Evolutionary conservation across 2,888 invertebrate species (phyloP).

Genomic region (Dynastes tityus): DNA sequence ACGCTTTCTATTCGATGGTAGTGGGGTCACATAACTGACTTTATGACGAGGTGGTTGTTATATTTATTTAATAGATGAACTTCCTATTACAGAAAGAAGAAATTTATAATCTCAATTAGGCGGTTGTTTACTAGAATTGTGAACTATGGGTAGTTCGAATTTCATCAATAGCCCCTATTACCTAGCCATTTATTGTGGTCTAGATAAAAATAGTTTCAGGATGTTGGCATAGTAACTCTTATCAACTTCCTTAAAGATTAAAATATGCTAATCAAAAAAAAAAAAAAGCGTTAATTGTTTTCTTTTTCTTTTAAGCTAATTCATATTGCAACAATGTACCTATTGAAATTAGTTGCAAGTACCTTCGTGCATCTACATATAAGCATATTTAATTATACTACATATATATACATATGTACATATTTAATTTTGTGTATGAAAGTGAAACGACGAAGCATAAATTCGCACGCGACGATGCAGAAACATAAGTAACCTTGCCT

Average conservation of each 20-base stretch:
- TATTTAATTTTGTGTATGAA: constrained; percentile 1
- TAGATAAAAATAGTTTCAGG: constrained; percentile 51
- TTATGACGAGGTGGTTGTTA: too few species aligned
- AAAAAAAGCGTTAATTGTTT: not conserved
- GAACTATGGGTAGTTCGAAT: too few species aligned
- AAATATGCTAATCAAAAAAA: constrained; percentile 21
- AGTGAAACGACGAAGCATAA: constrained; percentile 3
- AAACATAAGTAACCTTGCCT: constrained; percentile 19
- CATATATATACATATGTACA: not conserved
- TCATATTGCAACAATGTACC: not conserved
- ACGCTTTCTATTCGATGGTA: too few species aligned
- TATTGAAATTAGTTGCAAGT: not conserved
- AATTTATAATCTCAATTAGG: too few species aligned
- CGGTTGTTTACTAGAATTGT: too few species aligned
- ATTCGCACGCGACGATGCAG: constrained; percentile 19
- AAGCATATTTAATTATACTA: too few species aligned
- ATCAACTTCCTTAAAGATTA: constrained; percentile 48
- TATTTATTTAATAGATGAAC: too few species aligned
- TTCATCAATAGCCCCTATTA: not conserved
- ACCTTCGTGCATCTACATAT: too few species aligned
- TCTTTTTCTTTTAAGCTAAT: not conserved
- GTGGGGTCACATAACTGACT: too few species aligned
- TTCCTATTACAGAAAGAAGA: too few species aligned
- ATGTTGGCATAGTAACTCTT: constrained; percentile 36
- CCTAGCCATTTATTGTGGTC: constrained; percentile 24